Percentiles rank a stretch among this genome's conserved stretches.
phyloP scores from a whole-genome alignment of 2,888 invertebrate genomes.

The Clepsis dumicolana region DNA sequence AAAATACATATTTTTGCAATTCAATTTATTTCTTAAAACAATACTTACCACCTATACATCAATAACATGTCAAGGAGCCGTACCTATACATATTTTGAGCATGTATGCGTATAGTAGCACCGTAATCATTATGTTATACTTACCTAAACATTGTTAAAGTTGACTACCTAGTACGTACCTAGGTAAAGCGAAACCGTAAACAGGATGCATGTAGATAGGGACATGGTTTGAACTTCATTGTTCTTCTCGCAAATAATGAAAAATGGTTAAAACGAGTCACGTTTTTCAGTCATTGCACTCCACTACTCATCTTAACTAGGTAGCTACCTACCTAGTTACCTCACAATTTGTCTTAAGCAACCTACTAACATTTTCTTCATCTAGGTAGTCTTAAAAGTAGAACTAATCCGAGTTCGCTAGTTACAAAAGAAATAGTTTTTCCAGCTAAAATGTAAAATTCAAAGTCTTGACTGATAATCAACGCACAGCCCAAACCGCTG shows the following conservation, averaged over 20 bases:
- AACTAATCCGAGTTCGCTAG: neutral
- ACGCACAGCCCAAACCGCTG: too few relatives aligned
- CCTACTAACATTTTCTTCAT: constrained; percentile 6
- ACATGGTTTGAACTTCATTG: constrained; percentile 17
- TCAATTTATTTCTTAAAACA: too few relatives aligned
- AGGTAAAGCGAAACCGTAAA: constrained; percentile 11
- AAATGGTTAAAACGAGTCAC: neutral
- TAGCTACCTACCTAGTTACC: too few relatives aligned
- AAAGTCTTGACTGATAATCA: too few relatives aligned
- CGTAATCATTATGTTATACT: too few relatives aligned
- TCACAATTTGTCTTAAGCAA: neutral
- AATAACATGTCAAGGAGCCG: too few relatives aligned
- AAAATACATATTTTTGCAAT: too few relatives aligned
- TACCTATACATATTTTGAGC: too few relatives aligned
- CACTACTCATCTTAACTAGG: constrained; percentile 1
- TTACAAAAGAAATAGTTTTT: neutral
- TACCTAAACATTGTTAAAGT: too few relatives aligned
- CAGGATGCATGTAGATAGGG: neutral
- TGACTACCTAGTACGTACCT: neutral
- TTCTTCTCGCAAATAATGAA: constrained; percentile 8
- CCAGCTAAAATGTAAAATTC: too few relatives aligned
- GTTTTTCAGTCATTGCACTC: constrained; percentile 25
- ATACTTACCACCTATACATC: too few relatives aligned
- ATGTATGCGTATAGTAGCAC: too few relatives aligned
- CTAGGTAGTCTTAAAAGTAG: neutral